Evolutionary conservation across 92 coral and sea anemone species (phyloP).

Genomic region (Epizoanthus fatuus): DNA sequence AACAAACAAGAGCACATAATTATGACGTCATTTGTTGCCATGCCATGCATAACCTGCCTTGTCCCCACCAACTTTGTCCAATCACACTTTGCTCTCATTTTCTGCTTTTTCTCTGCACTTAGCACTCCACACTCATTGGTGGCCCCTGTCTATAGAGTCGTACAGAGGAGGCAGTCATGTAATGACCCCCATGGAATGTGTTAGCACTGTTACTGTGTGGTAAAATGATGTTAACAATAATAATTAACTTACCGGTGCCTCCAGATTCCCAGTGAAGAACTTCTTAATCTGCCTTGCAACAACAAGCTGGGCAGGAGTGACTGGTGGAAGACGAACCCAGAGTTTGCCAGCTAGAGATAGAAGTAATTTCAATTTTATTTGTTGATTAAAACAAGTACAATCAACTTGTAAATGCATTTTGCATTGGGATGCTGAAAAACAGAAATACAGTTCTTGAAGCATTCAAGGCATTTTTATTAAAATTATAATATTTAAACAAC

Average conservation of each 20-base stretch:
- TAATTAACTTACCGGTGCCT: constrained; percentile 85
- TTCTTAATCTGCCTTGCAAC: constrained; percentile 93
- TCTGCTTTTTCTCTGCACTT: too few relatives aligned
- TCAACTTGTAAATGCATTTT: neutral
- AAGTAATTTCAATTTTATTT: neutral
- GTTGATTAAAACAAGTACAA: neutral
- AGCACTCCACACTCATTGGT: too few relatives aligned
- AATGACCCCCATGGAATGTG: too few relatives aligned
- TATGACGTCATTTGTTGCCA: too few relatives aligned
- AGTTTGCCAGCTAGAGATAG: constrained; percentile 79
- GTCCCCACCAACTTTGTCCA: too few relatives aligned
- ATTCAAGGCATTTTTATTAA: neutral
- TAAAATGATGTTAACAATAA: neutral
- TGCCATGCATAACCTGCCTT: too few relatives aligned
- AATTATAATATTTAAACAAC: neutral
- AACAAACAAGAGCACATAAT: too few relatives aligned
- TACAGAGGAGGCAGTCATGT: too few relatives aligned
- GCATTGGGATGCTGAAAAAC: neutral
- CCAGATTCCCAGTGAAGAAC: constrained; percentile 95
- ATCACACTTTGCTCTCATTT: too few relatives aligned
- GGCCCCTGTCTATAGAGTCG: too few relatives aligned
- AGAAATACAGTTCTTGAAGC: neutral
- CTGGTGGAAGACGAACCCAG: constrained; percentile 93
- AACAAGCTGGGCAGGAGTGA: constrained; percentile 94
- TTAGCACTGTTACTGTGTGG: neutral